Base-by-base conservation (phyloP, 2,113 vertebrate species). In the Esox niger region DNA sequence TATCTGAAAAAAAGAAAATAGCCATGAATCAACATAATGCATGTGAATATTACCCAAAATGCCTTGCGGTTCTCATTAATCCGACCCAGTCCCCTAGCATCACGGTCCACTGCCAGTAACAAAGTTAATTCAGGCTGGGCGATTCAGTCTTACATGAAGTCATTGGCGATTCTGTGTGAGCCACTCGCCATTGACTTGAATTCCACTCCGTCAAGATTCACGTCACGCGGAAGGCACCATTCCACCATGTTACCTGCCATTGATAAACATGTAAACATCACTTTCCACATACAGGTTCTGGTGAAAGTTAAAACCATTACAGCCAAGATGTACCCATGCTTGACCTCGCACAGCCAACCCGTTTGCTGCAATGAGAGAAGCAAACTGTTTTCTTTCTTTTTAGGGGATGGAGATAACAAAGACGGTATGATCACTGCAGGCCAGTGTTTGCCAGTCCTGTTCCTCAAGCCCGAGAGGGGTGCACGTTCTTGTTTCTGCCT, bases 131-230 rank as follows among this genome's bases (percentile, higher is more conserved):
- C 20, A 56, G 21, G n/a, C 9, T 8, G 21, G 11, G 54, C 21
- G 4, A 25, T 11, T n/a, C n/a, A 11, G 2, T 11, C 29, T 80
- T 86, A 99, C 97, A 99, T 96, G 75, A 99, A 99, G 86, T 99
- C 97, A 13, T 87, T 96, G 72, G 95, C 92, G 75, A 99, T 91
- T 85, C 95, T 93, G 79, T 99, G 97, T 65, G 97, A 99, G 9
- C 97, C 96, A 0, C 96, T 98, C 84, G 97, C 97, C 94, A 99
- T 99, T 0, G 97, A 98, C 86, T 99, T 99, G 90, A 99, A 99
- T 78, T 99, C 97, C n/a, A 99, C 95, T 0, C 96, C 97, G 56
- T 98, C 97, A 1, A 99, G 89, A 82, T 98, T 95, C 54, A 98
- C 87, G 76, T 98, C 97, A 63, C 97, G 95, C 74, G 96, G 97